Base-by-base conservation (phyloP, 1,140 invertebrate species). In the Caenorhabditis tropicalis region DNA sequence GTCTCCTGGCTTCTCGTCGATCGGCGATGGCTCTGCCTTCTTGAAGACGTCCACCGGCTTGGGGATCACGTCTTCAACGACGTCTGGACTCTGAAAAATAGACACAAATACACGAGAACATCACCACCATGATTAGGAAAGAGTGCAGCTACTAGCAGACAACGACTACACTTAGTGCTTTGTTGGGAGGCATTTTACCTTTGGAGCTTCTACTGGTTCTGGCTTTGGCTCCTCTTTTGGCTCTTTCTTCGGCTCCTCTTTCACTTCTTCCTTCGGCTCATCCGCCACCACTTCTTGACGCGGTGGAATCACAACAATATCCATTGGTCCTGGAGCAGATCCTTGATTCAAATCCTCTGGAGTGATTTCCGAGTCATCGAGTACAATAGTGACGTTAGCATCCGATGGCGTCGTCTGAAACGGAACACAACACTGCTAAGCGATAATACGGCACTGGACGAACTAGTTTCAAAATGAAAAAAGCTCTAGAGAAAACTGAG, bases 341-440 rank as follows among this genome's bases (percentile, higher is more conserved):
- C 53, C 24, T 27, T 58, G 15, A n/a, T 74, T 31, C 36, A 39
- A 10, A 27, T 36, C 31, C 7, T 36, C 31, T 6, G n/a, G 1
- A 15, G 36, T 19, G 65, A 46, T 39, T n/a, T 4, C 10, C 12
- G 16, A 43, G n/a, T 43, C 65, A 15, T 43, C 36, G n/a, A 43
- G 65, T n/a, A 46, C 36, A 21, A 74, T 39, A 9, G 65, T 21
- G 36, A 16, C 36, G 36, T 24, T 27, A 24, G 7, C 39, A 43
- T 58, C n/a, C n/a, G 53, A 15, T 46, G 53, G 21, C 0, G 24
- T 24, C 10, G 53, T n/a, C 65, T 74, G 65, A 43, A 74, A 24
- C n/a, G n/a, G 19, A 43, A 46, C 36, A 46, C n/a, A 46, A n/a
- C 65, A 74, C 65, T 74, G 65, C 65, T 74, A 74, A 65, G 58